These are phyloP conservation scores for Ophioninae sp. DNA, from an alignment of 2,888 invertebrate genomes.

Conservation along the genomic window DNA sequence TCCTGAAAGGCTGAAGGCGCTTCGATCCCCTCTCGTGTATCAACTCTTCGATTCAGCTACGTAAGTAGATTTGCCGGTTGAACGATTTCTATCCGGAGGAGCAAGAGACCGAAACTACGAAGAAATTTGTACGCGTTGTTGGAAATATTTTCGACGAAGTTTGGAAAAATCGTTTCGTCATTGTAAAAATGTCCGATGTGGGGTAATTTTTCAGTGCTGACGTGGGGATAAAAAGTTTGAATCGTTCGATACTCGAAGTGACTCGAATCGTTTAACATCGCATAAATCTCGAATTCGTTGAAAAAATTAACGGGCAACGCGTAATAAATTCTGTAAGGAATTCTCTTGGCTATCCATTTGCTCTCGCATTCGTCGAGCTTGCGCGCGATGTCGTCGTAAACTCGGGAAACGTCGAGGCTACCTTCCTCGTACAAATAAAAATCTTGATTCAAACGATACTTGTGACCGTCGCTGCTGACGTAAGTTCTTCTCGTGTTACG, in stretches of 20 bases:
- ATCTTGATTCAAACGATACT: constrained; percentile 85
- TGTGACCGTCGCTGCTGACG: constrained; percentile 83
- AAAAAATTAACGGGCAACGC: constrained; percentile 87
- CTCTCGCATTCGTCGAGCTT: constrained; percentile 84
- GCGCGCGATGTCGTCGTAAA: constrained; percentile 83
- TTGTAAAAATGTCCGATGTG: constrained; percentile 80
- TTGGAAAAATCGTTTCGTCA: constrained; percentile 69
- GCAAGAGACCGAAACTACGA: constrained; percentile 82
- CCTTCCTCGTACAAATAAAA: constrained; percentile 89
- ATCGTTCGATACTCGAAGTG: constrained; percentile 82
- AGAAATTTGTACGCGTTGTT: constrained; percentile 80
- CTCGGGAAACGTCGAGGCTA: constrained; percentile 83
- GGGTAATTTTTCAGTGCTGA: constrained; percentile 89
- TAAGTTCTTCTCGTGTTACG: constrained; percentile 85
- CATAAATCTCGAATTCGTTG: constrained; percentile 82
- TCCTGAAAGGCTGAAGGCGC: constrained; percentile 24
- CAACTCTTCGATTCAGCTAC: constrained; percentile 29
- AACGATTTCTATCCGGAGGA: constrained; percentile 80
- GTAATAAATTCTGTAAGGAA: constrained; percentile 86
- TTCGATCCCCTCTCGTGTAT: constrained; percentile 7
- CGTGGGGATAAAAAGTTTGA: constrained; percentile 88
- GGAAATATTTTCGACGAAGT: constrained; percentile 76
- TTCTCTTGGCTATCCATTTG: constrained; percentile 82
- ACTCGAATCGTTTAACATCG: constrained; percentile 74
- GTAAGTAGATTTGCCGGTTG: constrained; percentile 57